Evolutionary conservation across 2,888 invertebrate genomes (phyloP).

Genomic region (Philhelius pedissequus): DNA sequence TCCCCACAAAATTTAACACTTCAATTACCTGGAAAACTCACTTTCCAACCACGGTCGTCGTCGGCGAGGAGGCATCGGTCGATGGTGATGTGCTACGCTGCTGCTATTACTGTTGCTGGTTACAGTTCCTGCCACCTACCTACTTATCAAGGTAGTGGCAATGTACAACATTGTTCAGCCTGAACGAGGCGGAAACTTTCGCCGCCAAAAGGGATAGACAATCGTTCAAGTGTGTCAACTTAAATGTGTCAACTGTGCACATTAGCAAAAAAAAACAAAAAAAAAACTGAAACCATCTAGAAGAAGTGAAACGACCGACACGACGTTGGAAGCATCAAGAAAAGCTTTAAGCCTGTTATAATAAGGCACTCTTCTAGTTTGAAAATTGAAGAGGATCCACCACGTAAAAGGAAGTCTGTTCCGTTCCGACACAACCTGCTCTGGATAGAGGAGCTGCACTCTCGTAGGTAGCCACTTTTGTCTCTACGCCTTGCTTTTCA

Average conservation of each 20-base stretch:
- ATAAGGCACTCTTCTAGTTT: constrained; percentile 43
- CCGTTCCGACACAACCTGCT: constrained; percentile 25
- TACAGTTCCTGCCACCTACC: constrained; percentile 8
- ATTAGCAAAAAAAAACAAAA: neutral
- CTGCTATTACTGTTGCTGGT: neutral
- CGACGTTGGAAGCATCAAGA: neutral
- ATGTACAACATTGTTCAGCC: constrained; percentile 54
- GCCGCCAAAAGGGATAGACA: constrained; percentile 52
- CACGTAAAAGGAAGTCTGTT: constrained; percentile 50
- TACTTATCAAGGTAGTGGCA: constrained; percentile 37
- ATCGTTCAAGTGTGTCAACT: constrained; percentile 68
- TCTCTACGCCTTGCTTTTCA: neutral
- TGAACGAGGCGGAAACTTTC: constrained; percentile 56
- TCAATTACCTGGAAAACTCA: constrained; percentile 67
- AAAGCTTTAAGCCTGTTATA: constrained; percentile 53
- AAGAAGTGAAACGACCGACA: neutral
- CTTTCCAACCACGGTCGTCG: constrained; percentile 2
- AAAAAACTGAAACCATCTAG: neutral
- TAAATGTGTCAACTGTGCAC: constrained; percentile 65
- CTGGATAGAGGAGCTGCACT: neutral
- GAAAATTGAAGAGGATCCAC: constrained; percentile 37
- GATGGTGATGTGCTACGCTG: neutral
- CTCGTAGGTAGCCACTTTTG: neutral
- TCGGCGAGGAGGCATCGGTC: no score
- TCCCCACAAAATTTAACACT: constrained; percentile 68